Evolutionary conservation across 2,888 invertebrate species (phyloP), one percentile per base, ranked within the genome.

Genomic region (Himalopsyche kuldschensis): DNA sequence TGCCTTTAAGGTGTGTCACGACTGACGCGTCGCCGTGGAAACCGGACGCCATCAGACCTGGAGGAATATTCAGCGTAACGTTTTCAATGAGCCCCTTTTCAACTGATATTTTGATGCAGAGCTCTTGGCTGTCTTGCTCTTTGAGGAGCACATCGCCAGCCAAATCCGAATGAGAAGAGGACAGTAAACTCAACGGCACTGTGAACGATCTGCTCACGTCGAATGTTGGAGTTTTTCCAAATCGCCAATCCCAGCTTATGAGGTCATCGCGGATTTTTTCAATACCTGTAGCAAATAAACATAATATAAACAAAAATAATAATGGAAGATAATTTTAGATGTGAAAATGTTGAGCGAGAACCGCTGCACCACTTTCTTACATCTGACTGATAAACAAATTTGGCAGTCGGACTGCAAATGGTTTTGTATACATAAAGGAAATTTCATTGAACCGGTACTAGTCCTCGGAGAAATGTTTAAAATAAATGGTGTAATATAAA

Each of bases 221-320:
- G 89, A 98, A 98, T 86, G 94, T 94, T 0, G 98, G 98, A 0
- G 98, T 97, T 89, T 94, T 95, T 0, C 97, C 98, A 89, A 93
- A 96, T 85, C 95, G 94, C 98, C 98, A 98, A 84, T 97, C 94
- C 97, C 97, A 98, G 32, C 95, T 94, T 86, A 92, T 90, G 79
- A 97, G 93, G 85, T 95, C 94, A 55, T 93, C 92, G 82, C 93
- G 93, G 83, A 97, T 91, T 87, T 95, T 93, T 11, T 93, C 93
- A 35, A 97, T 92, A 87, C 97, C 96, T 94, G 89, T 27, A 87
- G 24, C 15, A 41, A 41, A 24, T 1, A 48, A 1, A 48, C 48
- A 48, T 35, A 35, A 41, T 15, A 41, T 41, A 15, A 15, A 41
- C 41, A 41, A 41, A 41, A 41, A 41, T 41, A 15, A 41, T 15